Evolutionary conservation across 1,140 invertebrate genomes (phyloP).

Genomic region (Kradibia gibbosae): DNA sequence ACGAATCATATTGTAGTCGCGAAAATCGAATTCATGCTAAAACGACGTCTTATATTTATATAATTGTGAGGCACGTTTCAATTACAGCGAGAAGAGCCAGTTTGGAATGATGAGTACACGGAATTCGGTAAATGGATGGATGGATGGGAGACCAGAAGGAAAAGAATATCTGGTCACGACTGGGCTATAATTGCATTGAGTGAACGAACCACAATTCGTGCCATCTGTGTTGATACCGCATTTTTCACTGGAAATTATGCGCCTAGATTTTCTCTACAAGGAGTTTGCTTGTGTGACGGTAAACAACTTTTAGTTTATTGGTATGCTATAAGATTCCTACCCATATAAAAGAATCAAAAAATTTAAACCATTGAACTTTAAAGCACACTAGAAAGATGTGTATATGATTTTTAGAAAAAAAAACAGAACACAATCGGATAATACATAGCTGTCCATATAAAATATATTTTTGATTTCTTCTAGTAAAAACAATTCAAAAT

Average conservation of each 20-base stretch:
- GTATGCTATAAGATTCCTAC: too few relatives aligned
- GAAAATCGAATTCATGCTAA: background rate
- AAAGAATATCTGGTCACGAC: conserved; percentile 77
- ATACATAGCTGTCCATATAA: too few relatives aligned
- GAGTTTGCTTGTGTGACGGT: conserved; percentile 59
- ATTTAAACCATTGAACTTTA: too few relatives aligned
- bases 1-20: too few relatives aligned
- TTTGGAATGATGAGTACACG: conserved; percentile 77
- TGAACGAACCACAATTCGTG: conserved; percentile 75
- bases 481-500: conserved; percentile 28
- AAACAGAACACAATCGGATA: too few relatives aligned
- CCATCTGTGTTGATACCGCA: conserved; percentile 77
- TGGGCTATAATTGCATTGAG: conserved; percentile 79
- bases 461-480: background rate
- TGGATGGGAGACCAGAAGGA: conserved; percentile 80
- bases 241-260: conserved; percentile 81
- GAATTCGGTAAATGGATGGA: conserved; percentile 83
- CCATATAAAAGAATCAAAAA: too few relatives aligned
- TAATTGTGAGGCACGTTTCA: background rate
- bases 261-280: conserved; percentile 79
- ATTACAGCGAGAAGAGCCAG: conserved; percentile 70
- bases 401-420: too few relatives aligned
- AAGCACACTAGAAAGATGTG: background rate
- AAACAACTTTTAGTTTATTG: too few relatives aligned
- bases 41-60: background rate